phyloP scores from a whole-genome alignment of 2,888 invertebrate genomes.

The Allophyes oxyacanthae region DNA sequence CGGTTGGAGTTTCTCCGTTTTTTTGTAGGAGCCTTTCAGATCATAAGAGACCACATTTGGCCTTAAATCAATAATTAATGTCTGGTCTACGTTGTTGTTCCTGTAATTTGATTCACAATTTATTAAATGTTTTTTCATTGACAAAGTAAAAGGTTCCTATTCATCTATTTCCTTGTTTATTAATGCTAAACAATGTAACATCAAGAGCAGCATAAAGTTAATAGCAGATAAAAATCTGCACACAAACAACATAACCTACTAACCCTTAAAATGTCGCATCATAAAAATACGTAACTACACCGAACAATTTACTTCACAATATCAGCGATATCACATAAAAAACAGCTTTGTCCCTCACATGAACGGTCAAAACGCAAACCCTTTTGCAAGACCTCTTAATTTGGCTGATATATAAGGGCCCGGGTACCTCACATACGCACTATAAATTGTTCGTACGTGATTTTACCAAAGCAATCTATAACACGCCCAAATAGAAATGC shows the following conservation, averaged over 20 bases:
- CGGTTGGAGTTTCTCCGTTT: too few relatives aligned
- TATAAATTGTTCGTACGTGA: conserved; percentile 62
- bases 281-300: conserved; percentile 28
- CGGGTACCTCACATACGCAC: conserved; percentile 51
- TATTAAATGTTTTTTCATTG: too few relatives aligned
- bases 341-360: conserved; percentile 42
- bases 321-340: conserved; percentile 50
- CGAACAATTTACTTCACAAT: conserved; percentile 43
- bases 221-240: conserved; percentile 17
- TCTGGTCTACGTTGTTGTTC: too few relatives aligned
- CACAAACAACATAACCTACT: neutral
- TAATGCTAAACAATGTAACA: too few relatives aligned
- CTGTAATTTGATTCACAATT: too few relatives aligned
- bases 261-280: conserved; percentile 15
- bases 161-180: too few relatives aligned
- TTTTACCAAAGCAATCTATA: conserved; percentile 54
- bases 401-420: conserved; percentile 54
- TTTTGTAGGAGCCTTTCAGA: too few relatives aligned
- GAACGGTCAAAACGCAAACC: conserved; percentile 52
- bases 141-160: too few relatives aligned
- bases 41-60: too few relatives aligned
- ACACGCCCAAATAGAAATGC: conserved; percentile 56
- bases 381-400: conserved; percentile 56
- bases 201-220: neutral
- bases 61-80: too few relatives aligned